Base-by-base conservation (phyloP, 64 coral and sea anemone genomes). In the Cladopsammia gracilis region DNA sequence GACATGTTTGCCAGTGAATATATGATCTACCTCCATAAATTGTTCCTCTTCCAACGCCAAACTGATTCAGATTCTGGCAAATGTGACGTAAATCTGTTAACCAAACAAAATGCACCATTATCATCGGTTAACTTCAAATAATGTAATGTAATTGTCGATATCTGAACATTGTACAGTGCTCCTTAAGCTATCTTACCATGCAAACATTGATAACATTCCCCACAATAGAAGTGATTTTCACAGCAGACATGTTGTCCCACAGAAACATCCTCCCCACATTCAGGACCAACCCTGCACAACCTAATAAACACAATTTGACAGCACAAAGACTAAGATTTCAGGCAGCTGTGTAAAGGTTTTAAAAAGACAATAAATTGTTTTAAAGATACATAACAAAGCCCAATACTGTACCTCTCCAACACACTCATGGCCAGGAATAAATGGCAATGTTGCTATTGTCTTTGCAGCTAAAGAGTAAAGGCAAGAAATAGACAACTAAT, bases 391-490 rank as follows among this genome's bases (percentile, higher is more conserved):
- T 42, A 48, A 5, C 6, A 7, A 54, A 7, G n/a, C 11, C 52
- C 11, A 11, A 7, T 11, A 45, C 72, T 51, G 52, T 73, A 94
- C 92, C 92, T 89, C 92, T 48, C 92, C 92, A 65, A 94, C 86
- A 87, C 92, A 94, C 51, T 94, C 92, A 83, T 94, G 92, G 3
- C 92, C 92, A 81, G 92, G 92, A 53, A 94, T 94, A 64, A 94
- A 94, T n/a, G 92, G 92, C n/a, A 94, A 46, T 24, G 76, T 94
- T 48, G 92, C 92, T 80, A 94, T 82, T 23, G 16, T 58, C 71
- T 73, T 94, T 89, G 75, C 92, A 79, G 81, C 92, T 94, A 48
- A 10, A 78, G 59, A 1, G 22, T 3, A 46, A 88, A 88, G 19
- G 69, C 62, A 88, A 88, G 19, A 72, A 73, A 79, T 12, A 60